phyloP scores from a whole-genome alignment of 2,888 invertebrate species.

The Protula sp. region DNA sequence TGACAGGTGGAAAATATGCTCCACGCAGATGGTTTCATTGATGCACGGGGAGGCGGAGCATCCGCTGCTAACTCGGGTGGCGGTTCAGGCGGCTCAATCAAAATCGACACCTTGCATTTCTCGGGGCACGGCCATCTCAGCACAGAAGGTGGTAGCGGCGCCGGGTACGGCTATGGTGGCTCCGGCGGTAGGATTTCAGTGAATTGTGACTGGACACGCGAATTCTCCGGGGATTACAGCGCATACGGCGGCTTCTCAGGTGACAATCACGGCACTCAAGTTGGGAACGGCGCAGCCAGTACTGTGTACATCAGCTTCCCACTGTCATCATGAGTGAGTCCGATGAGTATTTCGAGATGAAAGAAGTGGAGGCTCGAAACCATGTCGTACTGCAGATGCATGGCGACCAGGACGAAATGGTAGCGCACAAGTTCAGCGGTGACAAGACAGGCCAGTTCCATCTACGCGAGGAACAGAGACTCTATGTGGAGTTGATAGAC shows the following conservation, averaged over 20 bases:
- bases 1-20: slow-evolving; percentile 5
- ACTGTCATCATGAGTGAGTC: slow-evolving; percentile 29
- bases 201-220: slow-evolving; percentile 28
- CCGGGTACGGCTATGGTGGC: slow-evolving; percentile 28
- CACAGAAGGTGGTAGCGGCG: slow-evolving; percentile 29
- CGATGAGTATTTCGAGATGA: slow-evolving; percentile 26
- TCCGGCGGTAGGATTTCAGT: slow-evolving; percentile 33
- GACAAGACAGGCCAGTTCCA: slow-evolving; percentile 34
- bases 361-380: slow-evolving; percentile 28
- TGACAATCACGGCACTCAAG: slow-evolving; percentile 8
- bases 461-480: slow-evolving; percentile 23
- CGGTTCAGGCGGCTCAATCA: slow-evolving; percentile 36
- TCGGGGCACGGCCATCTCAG: slow-evolving; percentile 34
- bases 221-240: slow-evolving; percentile 27
- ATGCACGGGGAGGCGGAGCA: slow-evolving; percentile 27
- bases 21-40: slow-evolving; percentile 32
- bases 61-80: slow-evolving; percentile 27
- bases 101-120: slow-evolving; percentile 29
- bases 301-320: slow-evolving; percentile 28
- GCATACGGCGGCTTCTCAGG: slow-evolving; percentile 28
- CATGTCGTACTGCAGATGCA: slow-evolving; percentile 30
- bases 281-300: slow-evolving; percentile 30
- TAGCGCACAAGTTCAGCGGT: slow-evolving; percentile 32
- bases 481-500: slow-evolving; percentile 30
- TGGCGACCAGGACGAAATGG: slow-evolving; percentile 23